Base-by-base conservation (phyloP, 2,113 vertebrate genomes). In the Nothobranchius kuhntae region DNA sequence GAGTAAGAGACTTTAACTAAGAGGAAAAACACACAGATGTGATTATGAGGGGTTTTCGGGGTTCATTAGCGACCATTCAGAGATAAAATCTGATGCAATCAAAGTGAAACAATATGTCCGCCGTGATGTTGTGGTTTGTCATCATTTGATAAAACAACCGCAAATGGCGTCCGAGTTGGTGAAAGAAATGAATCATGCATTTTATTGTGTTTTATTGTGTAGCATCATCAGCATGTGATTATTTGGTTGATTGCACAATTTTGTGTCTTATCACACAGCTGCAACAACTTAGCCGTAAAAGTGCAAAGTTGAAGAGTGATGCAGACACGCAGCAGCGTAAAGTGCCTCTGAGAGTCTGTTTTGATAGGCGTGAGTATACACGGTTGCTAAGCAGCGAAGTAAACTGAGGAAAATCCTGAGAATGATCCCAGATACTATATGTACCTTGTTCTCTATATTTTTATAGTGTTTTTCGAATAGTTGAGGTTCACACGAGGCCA, bases 181-280 rank as follows among this genome's bases (percentile, higher is more conserved):
- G 68, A 21, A 47, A 21, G 66, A 57, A 59, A 64, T 46, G 1
- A 44, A 50, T n/a, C 24, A 50, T 17, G 17, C 40, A 15, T 10
- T 75, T 77, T 67, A 52, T 66, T 62, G 30, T 6, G 12, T 75
- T 73, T 76, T 71, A 75, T 63, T 76, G 61, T 47, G 50, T 40
- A 21, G 6, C 53, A 64, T 52, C 53, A 71, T 35, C 36, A 66
- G 21, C 81, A 71, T 68, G 63, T 61, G 38, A 17, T 50, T 26
- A 67, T 70, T 50, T 66, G 61, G 66, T 17, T 13, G 40, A 17
- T 45, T 65, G 15, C 24, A 12, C 17, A 59, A 36, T 13, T 68
- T 3, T 21, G 60, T 71, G 71, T 72, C 60, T 71, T 78, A 83
- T 88, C 78, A 57, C 51, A 63, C 78, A 82, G 74, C 76, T 85